Base-by-base conservation (phyloP, 1,140 invertebrate genomes). In the Platyscapa corneri region DNA sequence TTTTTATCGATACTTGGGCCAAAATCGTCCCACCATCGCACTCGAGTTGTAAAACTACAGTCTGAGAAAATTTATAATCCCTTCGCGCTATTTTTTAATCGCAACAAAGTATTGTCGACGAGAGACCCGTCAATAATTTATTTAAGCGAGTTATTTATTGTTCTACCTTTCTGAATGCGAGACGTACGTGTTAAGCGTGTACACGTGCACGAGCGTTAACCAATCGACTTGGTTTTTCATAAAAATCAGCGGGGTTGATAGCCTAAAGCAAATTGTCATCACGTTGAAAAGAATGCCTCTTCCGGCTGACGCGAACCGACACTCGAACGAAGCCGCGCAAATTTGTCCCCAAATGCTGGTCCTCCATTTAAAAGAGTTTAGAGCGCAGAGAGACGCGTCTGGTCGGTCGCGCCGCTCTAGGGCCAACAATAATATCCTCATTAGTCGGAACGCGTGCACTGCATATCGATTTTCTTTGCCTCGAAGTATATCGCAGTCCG, bases 341-440 rank as follows among this genome's bases (percentile, higher is more conserved):
- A 5, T 23, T 70, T 49, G 67, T 49, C 14, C 32, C 5, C 37
- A 83, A 83, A 83, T 7, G 42, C 37, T 6, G 39, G 6, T 39
- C 32, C 34, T 6, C 6, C 34, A 3, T 39, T 34, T 10, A 23
- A 64, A 75, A 75, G 32, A 75, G 53, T 83, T 75, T 56, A 65
- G 30, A 76, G 72, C n/a, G 14, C 14, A 53, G 10, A 60, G 70
- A 46, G 12, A 37, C 81, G 81, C 53, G 30, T 27, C 37, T 42
- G 16, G 6, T 14, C 18, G 16, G 12, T 37, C 37, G 70, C 23
- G 3, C 27, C n/a, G 37, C 37, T 60, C 30, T 83, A 77, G 60
- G 60, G 53, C 34, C 74, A 56, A 32, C 30, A 79, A 84, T 76
- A 83, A 83, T 83, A 84, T 84, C 76, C 42, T 78, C 83, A 78